Conservation (phyloP, 2,113 vertebrate genomes). For the Laticauda laticaudata region DNA sequence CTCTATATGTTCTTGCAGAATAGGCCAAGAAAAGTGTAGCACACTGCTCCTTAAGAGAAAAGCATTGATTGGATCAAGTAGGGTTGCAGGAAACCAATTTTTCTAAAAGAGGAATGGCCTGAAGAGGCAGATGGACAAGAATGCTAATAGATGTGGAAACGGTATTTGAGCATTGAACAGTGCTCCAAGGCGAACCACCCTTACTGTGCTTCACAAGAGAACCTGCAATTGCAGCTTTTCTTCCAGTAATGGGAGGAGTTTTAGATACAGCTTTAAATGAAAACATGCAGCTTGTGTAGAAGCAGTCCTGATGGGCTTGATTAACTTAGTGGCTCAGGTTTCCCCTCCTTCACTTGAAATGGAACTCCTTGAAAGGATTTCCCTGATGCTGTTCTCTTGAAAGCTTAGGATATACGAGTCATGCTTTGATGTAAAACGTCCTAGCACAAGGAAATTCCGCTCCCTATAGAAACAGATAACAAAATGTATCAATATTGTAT, state of each 20-base stretch:
- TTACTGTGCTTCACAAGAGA: not conserved
- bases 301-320: not conserved
- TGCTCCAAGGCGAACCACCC: not conserved
- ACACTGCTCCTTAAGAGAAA: not conserved
- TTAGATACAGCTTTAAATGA: not conserved
- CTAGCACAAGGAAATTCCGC: not conserved
- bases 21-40: not conserved
- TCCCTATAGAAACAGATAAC: rapidly evolving
- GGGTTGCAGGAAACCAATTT: not conserved
- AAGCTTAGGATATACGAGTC: not conserved
- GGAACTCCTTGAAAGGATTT: not conserved
- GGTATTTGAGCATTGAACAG: not conserved
- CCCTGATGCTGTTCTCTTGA: not conserved
- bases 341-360: not conserved
- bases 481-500: not conserved
- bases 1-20: not conserved
- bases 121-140: not conserved
- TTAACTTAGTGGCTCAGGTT: not conserved
- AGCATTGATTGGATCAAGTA: not conserved
- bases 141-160: not conserved
- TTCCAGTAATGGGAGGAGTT: not conserved
- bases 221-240: not conserved
- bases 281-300: not conserved
- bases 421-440: not conserved
- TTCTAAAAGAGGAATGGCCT: not conserved